These are phyloP conservation scores for Centrocercus urophasianus DNA, from an alignment of 2,113 vertebrate genomes.

Conservation along the genomic window DNA sequence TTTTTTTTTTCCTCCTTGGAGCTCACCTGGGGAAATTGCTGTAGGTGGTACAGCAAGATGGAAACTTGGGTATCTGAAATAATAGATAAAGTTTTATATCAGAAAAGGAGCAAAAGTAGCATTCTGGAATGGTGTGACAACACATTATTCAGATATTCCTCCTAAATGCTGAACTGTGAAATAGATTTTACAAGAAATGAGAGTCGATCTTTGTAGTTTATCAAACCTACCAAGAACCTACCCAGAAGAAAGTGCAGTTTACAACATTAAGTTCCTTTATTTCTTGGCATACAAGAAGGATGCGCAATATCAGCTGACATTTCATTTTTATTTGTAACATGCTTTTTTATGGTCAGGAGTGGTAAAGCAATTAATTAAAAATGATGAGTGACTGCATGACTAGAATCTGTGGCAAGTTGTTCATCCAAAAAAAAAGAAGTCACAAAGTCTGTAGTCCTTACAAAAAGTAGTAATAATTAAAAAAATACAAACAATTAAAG, in stretches of 20 bases:
- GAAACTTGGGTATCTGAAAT: not conserved
- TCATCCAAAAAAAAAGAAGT: not conserved
- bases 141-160: not conserved
- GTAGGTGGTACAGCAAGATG: not conserved
- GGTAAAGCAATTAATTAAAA: constrained; percentile 50
- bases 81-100: not conserved
- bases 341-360: not conserved
- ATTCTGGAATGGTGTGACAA: not conserved
- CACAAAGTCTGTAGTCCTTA: not conserved
- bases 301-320: not conserved
- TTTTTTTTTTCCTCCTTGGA: rapidly evolving
- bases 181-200: not conserved
- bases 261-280: not conserved
- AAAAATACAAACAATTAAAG: not conserved
- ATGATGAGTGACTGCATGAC: not conserved
- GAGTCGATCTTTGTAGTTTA: not conserved
- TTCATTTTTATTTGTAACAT: constrained; percentile 35
- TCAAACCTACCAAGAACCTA: not conserved
- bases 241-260: not conserved
- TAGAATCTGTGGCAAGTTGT: not conserved
- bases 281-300: not conserved
- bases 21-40: not conserved
- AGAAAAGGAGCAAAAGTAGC: not conserved
- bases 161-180: not conserved
- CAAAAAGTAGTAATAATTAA: not conserved